phyloP scores from a whole-genome alignment of 2,797 vertebrate species.

The Cryptoprocta ferox region DNA sequence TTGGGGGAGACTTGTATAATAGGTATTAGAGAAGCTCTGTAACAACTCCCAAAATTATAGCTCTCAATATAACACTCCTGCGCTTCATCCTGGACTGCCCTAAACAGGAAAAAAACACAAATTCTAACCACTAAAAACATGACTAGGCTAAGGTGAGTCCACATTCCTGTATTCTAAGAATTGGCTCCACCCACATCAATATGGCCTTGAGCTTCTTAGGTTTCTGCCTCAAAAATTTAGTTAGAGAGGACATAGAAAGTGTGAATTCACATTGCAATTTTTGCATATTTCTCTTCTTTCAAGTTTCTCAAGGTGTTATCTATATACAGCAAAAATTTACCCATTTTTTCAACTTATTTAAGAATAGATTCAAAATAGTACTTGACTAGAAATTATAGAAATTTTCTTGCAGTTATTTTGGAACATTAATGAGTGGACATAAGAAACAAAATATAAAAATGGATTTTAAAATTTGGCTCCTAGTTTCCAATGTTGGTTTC shows the following conservation, averaged over 20 bases:
- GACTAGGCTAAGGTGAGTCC: background rate
- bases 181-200: background rate
- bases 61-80: background rate
- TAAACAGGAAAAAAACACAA: background rate
- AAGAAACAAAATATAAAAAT: background rate
- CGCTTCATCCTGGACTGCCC: background rate
- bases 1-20: background rate
- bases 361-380: background rate
- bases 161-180: background rate
- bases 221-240: background rate
- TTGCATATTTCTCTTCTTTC: background rate
- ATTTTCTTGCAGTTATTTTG: background rate
- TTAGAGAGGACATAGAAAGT: background rate
- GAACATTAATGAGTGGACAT: background rate
- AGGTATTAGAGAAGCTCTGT: background rate
- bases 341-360: background rate
- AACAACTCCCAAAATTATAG: background rate
- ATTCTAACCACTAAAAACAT: background rate
- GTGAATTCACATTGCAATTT: background rate
- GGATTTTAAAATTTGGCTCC: background rate
- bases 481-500: background rate
- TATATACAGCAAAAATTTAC: background rate
- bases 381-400: background rate
- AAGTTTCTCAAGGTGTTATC: background rate
- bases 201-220: background rate